These are phyloP conservation scores for Helicoverpa assulta DNA, from an alignment of 2,888 invertebrate species.

Conservation along the genomic window DNA sequence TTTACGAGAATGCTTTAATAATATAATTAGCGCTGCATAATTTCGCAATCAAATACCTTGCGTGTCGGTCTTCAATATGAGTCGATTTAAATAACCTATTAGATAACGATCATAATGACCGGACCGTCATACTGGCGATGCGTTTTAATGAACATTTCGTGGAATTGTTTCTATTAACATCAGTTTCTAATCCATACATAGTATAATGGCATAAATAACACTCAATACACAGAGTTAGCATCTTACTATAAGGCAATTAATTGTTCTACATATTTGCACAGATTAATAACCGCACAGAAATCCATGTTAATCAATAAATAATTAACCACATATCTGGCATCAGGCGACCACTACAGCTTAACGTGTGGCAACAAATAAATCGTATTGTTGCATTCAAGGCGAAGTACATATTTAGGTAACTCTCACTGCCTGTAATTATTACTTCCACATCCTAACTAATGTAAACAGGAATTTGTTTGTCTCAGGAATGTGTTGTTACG, in stretches of 20 bases:
- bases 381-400: background rate
- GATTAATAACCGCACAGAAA: background rate
- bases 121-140: constrained; percentile 21
- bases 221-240: too few relatives aligned
- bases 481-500: too few relatives aligned
- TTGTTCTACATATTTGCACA: background rate
- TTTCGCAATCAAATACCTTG: constrained; percentile 47
- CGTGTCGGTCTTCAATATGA: constrained; percentile 40
- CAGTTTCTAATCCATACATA: background rate
- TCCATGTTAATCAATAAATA: background rate
- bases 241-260: too few relatives aligned
- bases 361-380: background rate
- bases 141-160: constrained; percentile 23
- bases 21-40: constrained; percentile 43
- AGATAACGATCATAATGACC: constrained; percentile 38
- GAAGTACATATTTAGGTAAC: background rate
- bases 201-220: background rate
- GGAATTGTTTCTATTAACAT: constrained; percentile 10
- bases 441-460: constrained; percentile 21
- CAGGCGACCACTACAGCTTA: background rate
- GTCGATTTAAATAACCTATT: constrained; percentile 51
- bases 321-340: background rate
- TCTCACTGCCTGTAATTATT: constrained; percentile 17
- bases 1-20: constrained; percentile 44
- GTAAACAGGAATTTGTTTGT: too few relatives aligned